Conservation (phyloP, 2,113 vertebrate genomes). For the Hemiprocne comata region DNA sequence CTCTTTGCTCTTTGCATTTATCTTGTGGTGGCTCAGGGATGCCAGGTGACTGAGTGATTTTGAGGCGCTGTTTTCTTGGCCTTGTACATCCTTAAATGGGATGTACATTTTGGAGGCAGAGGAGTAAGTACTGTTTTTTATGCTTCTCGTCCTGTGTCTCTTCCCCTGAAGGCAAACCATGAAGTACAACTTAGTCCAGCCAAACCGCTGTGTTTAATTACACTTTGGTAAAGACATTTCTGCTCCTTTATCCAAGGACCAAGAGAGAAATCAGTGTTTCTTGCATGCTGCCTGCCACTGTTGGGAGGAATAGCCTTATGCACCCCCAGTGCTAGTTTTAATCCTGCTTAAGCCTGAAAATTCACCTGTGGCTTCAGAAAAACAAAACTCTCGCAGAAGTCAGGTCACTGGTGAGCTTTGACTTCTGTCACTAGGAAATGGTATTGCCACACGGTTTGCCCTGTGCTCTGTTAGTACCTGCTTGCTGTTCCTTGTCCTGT, state of each 20-base stretch:
- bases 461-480: neutral
- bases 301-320: neutral
- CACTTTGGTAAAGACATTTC: neutral
- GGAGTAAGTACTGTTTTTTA: neutral
- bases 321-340: neutral
- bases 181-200: neutral
- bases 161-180: neutral
- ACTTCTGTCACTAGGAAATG: neutral
- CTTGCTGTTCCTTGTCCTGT: neutral
- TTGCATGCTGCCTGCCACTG: neutral
- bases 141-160: neutral
- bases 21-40: neutral
- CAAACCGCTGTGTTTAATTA: neutral
- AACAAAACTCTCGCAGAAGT: neutral
- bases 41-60: neutral
- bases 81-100: rapidly evolving
- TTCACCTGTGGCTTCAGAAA: neutral
- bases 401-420: neutral
- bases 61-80: neutral
- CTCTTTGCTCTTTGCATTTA: neutral
- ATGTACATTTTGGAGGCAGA: neutral
- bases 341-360: neutral
- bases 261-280: neutral
- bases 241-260: neutral
- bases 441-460: neutral